Evolutionary conservation across 1,140 invertebrate genomes (phyloP).

Genomic region (Lepidostoma basale): DNA sequence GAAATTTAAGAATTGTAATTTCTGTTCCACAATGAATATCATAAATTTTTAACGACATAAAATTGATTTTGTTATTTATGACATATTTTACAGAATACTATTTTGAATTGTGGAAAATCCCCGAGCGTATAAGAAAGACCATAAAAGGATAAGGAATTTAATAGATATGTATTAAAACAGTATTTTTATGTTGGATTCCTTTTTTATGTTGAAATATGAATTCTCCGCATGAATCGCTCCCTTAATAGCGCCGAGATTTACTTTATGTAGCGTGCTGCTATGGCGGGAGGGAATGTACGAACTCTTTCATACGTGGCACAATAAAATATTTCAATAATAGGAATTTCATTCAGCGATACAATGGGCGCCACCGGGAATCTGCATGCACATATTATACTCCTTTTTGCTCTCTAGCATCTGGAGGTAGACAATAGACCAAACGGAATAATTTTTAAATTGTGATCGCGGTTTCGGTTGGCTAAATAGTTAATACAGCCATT

Average conservation of each 20-base stretch:
- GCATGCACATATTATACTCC: no score
- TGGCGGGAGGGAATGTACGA: constrained; percentile 2
- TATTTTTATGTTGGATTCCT: constrained; percentile 16
- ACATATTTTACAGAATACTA: no score
- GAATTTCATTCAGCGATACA: constrained; percentile 22
- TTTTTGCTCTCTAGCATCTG: no score
- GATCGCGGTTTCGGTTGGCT: no score
- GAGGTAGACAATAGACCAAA: no score
- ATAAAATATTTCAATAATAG: constrained; percentile 29
- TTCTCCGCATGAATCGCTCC: constrained; percentile 31
- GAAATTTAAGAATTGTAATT: no score
- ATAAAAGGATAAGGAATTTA: neutral
- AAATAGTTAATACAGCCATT: no score
- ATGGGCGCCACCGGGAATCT: constrained; percentile 4
- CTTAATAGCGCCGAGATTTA: constrained; percentile 38
- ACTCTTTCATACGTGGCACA: constrained; percentile 4
- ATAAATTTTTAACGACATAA: no score
- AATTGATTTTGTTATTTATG: no score
- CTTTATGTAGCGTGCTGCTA: constrained; percentile 41
- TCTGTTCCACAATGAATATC: no score
- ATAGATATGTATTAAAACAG: constrained; percentile 33
- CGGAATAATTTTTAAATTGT: no score
- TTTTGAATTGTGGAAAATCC: neutral
- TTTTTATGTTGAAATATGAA: constrained; percentile 38
- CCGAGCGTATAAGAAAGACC: neutral